Percentiles rank a stretch among this genome's conserved stretches.
Conservation (phyloP, 1,140 invertebrate species). For the Ceratina australensis region DNA sequence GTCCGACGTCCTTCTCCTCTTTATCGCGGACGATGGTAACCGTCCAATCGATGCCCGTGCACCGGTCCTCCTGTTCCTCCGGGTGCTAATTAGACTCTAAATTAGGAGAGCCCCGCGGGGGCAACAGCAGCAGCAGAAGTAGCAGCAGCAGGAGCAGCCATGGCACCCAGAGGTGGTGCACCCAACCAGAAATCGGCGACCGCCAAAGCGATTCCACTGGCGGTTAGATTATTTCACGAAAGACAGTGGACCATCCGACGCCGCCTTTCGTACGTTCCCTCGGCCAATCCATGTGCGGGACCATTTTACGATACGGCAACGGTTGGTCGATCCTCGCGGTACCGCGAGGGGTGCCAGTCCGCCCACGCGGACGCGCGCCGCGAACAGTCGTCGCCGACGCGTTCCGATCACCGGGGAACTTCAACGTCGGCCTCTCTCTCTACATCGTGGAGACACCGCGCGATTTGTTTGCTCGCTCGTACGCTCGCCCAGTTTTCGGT, state of each 20-base stretch:
- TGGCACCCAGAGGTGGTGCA: conserved; percentile 38
- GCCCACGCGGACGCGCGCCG: conserved; percentile 47
- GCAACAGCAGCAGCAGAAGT: no score
- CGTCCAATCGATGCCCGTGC: conserved; percentile 41
- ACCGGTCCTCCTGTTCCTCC: conserved; percentile 55
- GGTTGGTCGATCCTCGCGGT: conserved; percentile 50
- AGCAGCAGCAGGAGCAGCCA: conserved; percentile 51
- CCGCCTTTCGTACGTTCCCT: conserved; percentile 46
- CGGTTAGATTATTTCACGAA: conserved; percentile 6
- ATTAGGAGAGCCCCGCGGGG: conserved; percentile 67
- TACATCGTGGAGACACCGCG: conserved; percentile 17
- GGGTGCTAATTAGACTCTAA: conserved; percentile 63
- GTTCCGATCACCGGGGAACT: conserved; percentile 27
- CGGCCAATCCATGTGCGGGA: conserved; percentile 45
- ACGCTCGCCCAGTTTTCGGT: background rate
- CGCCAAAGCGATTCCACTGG: conserved; percentile 16
- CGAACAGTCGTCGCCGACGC: conserved; percentile 49
- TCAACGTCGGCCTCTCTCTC: conserved; percentile 24
- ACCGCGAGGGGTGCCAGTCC: conserved; percentile 43
- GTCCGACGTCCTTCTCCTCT: conserved; percentile 45
- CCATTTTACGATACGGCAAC: conserved; percentile 38
- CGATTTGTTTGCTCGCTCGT: conserved; percentile 8
- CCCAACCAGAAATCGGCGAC: no score
- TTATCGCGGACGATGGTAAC: conserved; percentile 29
- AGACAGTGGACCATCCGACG: conserved; percentile 36